phyloP scores from a whole-genome alignment of 2,888 invertebrate species.

The Gymnoscelis rufifasciata region DNA sequence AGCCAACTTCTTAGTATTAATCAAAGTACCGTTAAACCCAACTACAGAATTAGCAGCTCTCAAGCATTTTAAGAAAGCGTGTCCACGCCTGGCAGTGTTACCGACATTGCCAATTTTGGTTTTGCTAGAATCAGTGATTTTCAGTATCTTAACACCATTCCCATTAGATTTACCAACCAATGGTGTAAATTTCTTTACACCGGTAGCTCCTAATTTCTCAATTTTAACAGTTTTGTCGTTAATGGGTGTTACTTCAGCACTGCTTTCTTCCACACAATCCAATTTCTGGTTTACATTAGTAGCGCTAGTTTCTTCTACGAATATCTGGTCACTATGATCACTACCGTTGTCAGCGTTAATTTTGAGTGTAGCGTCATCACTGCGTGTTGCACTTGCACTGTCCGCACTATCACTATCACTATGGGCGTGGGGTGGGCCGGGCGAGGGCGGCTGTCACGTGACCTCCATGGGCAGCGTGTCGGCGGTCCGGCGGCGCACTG shows the following conservation, averaged over 20 bases:
- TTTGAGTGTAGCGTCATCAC: not conserved
- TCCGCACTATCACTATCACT: not conserved
- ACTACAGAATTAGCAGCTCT: not conserved
- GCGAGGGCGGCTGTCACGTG: constrained; percentile 58
- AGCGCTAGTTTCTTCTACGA: too few relatives aligned
- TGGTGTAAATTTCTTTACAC: too few relatives aligned
- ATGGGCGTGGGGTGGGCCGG: not conserved
- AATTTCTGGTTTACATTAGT: too few relatives aligned
- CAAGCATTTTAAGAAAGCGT: constrained; percentile 2
- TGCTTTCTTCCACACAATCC: too few relatives aligned
- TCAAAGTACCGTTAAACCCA: not conserved
- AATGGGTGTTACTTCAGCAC: too few relatives aligned
- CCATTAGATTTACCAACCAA: too few relatives aligned
- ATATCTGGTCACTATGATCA: too few relatives aligned
- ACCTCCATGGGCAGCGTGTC: constrained; percentile 70
- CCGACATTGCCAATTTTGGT: constrained; percentile 17
- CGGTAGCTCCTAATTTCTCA: too few relatives aligned
- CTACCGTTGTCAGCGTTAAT: too few relatives aligned
- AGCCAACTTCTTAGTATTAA: not conserved
- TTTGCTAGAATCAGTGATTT: constrained; percentile 6
- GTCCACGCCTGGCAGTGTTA: not conserved
- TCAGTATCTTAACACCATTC: too few relatives aligned
- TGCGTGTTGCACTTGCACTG: not conserved
- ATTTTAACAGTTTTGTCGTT: too few relatives aligned
- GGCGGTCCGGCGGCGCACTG: constrained; percentile 42